phyloP scores from a whole-genome alignment of 2,113 vertebrate species.

The Emydura subglobosa region DNA sequence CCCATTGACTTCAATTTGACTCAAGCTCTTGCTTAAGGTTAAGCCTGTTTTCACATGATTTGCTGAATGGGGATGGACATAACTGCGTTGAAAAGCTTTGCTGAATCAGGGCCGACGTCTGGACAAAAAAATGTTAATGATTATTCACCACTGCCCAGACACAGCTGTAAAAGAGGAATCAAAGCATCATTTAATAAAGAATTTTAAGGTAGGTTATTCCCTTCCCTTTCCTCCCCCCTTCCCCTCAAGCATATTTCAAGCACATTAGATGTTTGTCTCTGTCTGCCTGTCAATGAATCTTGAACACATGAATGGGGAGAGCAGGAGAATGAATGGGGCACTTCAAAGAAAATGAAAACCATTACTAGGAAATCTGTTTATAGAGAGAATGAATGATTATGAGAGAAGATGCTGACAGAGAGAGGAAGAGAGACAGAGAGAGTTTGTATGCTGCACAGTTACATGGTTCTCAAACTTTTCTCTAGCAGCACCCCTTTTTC shows the following conservation, averaged over 20 bases:
- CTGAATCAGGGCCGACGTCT: fast-evolving
- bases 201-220: constrained; percentile 42
- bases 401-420: constrained; percentile 69
- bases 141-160: background rate
- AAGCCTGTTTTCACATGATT: constrained; percentile 13
- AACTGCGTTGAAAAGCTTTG: background rate
- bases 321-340: constrained; percentile 77
- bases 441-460: background rate
- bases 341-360: constrained; percentile 80
- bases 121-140: background rate
- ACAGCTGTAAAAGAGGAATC: background rate
- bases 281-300: constrained; percentile 65
- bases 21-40: constrained; percentile 57
- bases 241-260: constrained; percentile 37
- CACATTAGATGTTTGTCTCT: constrained; percentile 65
- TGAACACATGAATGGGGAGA: constrained; percentile 64
- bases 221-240: background rate
- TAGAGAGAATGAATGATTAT: constrained; percentile 79
- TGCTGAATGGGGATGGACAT: background rate
- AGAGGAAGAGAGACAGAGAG: constrained; percentile 20
- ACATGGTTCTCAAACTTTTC: background rate
- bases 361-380: constrained; percentile 80
- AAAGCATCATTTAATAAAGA: constrained; percentile 14
- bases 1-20: background rate
- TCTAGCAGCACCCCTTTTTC: background rate